These are phyloP conservation scores for Pyrochroa serraticornis DNA, from an alignment of 2,888 invertebrate genomes.

Conservation along the genomic window DNA sequence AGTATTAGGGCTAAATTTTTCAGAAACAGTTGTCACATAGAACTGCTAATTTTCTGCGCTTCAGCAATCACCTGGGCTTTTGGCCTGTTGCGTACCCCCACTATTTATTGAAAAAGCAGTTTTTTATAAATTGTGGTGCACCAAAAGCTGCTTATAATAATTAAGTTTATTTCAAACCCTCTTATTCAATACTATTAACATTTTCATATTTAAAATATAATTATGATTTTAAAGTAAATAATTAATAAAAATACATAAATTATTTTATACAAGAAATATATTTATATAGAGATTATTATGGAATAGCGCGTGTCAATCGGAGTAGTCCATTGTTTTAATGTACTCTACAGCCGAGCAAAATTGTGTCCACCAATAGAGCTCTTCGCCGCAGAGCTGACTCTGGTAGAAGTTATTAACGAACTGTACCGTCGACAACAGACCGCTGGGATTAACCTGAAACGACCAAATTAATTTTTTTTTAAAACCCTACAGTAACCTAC, in stretches of 20 bases:
- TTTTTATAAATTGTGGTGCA: too few species aligned
- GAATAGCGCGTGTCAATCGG: constrained; percentile 49
- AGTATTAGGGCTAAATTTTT: too few species aligned
- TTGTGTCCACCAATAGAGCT: constrained; percentile 98
- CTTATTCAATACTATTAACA: constrained; percentile 24
- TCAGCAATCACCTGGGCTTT: too few species aligned
- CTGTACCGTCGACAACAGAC: constrained; percentile 92
- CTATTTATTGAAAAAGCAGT: too few species aligned
- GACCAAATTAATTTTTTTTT: not conserved
- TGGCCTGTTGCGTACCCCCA: too few species aligned
- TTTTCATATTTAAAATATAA: constrained; percentile 45
- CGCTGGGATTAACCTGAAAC: constrained; percentile 87
- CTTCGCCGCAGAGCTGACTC: constrained; percentile 82
- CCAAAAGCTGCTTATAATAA: not conserved
- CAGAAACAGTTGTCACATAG: too few species aligned
- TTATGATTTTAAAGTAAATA: constrained; percentile 44
- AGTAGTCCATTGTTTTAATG: constrained; percentile 96
- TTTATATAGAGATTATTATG: constrained; percentile 34
- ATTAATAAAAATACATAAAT: constrained; percentile 48
- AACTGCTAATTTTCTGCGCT: too few species aligned
- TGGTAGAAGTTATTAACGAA: constrained; percentile 94
- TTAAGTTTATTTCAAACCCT: constrained; percentile 27
- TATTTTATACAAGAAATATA: constrained; percentile 41
- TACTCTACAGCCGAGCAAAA: constrained; percentile 96
- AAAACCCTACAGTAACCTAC: constrained; percentile 61